These are phyloP conservation scores for Clarias magur DNA, from an alignment of 2,113 vertebrate genomes.

Conservation along the genomic window DNA sequence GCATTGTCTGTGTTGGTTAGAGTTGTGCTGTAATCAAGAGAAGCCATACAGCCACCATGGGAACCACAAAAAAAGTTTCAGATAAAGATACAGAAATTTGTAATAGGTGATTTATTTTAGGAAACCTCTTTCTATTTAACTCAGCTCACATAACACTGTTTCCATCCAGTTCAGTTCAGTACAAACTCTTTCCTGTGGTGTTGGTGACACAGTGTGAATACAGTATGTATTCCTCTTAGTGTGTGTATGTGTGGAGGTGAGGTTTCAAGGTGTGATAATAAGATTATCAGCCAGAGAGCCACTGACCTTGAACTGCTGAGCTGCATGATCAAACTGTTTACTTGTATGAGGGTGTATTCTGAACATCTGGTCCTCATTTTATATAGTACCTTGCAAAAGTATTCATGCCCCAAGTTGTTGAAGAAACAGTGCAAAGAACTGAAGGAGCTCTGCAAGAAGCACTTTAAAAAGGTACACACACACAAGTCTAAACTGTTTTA, in stretches of 20 bases:
- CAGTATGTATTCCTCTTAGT: not conserved
- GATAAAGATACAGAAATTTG: not conserved
- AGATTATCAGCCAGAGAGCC: not conserved
- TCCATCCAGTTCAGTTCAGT: not conserved
- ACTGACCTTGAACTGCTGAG: not conserved
- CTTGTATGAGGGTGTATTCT: not conserved
- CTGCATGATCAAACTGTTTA: not conserved
- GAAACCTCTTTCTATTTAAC: not conserved
- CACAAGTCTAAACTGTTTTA: no score
- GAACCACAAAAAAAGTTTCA: not conserved
- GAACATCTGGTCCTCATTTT: not conserved
- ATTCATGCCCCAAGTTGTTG: constrained; percentile 65
- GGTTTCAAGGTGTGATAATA: no score
- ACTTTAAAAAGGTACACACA: constrained; percentile 74
- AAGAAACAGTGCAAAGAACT: constrained; percentile 83
- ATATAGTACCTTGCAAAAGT: no score
- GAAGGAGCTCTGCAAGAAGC: constrained; percentile 81
- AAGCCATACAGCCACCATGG: not conserved
- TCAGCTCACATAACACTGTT: not conserved
- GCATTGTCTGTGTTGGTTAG: not conserved
- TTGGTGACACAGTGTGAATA: not conserved
- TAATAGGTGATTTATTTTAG: not conserved
- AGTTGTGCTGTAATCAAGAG: not conserved
- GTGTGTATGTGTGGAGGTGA: not conserved
- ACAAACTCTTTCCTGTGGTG: not conserved